Conservation (phyloP, 2,113 vertebrate genomes). For the Verasper variegatus region DNA sequence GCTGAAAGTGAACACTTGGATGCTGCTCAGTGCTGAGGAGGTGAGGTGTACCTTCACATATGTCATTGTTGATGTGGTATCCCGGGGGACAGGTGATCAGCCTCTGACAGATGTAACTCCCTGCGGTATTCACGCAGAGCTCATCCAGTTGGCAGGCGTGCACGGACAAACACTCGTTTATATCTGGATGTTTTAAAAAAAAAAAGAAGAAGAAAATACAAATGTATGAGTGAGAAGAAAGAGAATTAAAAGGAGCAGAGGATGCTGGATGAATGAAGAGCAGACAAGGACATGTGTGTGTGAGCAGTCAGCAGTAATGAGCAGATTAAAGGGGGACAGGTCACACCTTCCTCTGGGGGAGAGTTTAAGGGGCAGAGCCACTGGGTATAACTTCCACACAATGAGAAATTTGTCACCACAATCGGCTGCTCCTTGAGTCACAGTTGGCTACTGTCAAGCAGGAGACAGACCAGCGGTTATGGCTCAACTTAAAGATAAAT, state of each 20-base stretch:
- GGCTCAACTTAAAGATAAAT: slow-evolving; percentile 27
- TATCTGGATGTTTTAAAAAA: slow-evolving; percentile 76
- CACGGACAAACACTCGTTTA: slow-evolving; percentile 89
- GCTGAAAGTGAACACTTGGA: slow-evolving; percentile 18
- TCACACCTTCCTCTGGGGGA: slow-evolving; percentile 32
- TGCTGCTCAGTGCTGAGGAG: slow-evolving; percentile 27
- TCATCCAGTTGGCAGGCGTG: slow-evolving; percentile 86
- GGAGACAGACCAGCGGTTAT: slow-evolving; percentile 23
- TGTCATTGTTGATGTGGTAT: slow-evolving; percentile 78
- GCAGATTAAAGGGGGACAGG: slow-evolving; percentile 20
- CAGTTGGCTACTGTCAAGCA: slow-evolving; percentile 33
- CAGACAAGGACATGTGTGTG: slow-evolving; percentile 23
- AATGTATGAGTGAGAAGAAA: slow-evolving; percentile 20
- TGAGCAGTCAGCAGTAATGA: neutral
- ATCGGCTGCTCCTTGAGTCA: slow-evolving; percentile 13
- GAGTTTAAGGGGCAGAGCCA: slow-evolving; percentile 43
- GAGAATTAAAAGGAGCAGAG: neutral
- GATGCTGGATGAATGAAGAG: slow-evolving; percentile 3
- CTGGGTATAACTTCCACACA: slow-evolving; percentile 46
- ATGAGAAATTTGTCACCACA: slow-evolving; percentile 47
- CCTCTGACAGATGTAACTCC: slow-evolving; percentile 87
- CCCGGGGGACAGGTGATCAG: slow-evolving; percentile 86
- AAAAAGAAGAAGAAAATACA: slow-evolving; percentile 15
- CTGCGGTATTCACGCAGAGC: slow-evolving; percentile 88
- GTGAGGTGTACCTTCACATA: slow-evolving; percentile 85